Conservation (phyloP, 2,113 vertebrate species). For the Cephalopholis sonnerati region DNA sequence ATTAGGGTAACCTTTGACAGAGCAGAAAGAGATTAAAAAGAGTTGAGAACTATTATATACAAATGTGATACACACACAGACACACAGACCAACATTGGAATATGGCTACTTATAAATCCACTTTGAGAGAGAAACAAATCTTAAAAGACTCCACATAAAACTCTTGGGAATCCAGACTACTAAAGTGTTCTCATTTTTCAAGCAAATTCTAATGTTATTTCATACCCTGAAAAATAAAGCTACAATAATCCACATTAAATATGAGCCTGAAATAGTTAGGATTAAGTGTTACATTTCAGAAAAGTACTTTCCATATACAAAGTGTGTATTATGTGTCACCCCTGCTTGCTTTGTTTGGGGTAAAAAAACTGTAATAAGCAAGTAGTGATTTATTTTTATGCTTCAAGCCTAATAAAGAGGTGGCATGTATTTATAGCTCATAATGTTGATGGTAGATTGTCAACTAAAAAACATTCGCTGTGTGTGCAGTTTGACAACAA, state of each 20-base stretch:
- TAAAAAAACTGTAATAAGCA: neutral
- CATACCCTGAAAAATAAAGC: constrained; percentile 9
- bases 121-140: constrained; percentile 3
- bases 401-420: constrained; percentile 45
- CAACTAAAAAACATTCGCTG: constrained; percentile 22
- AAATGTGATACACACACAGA: constrained; percentile 11
- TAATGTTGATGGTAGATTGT: constrained; percentile 37
- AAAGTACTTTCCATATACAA: constrained; percentile 6
- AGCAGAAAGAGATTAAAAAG: constrained; percentile 37
- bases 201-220: constrained; percentile 27
- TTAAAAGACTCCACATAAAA: neutral
- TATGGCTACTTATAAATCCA: neutral
- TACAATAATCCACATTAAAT: constrained; percentile 19
- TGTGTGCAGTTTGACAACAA: constrained; percentile 40
- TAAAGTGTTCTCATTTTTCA: constrained; percentile 17
- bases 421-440: constrained; percentile 47
- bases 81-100: constrained; percentile 12
- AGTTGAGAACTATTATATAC: constrained; percentile 10
- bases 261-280: constrained; percentile 11
- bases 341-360: constrained; percentile 16
- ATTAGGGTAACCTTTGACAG: constrained; percentile 95
- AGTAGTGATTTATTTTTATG: constrained; percentile 29
- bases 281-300: neutral
- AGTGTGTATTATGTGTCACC: neutral
- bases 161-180: neutral